Conservation (phyloP, 2,113 vertebrate genomes). For the Phycodurus eques region DNA sequence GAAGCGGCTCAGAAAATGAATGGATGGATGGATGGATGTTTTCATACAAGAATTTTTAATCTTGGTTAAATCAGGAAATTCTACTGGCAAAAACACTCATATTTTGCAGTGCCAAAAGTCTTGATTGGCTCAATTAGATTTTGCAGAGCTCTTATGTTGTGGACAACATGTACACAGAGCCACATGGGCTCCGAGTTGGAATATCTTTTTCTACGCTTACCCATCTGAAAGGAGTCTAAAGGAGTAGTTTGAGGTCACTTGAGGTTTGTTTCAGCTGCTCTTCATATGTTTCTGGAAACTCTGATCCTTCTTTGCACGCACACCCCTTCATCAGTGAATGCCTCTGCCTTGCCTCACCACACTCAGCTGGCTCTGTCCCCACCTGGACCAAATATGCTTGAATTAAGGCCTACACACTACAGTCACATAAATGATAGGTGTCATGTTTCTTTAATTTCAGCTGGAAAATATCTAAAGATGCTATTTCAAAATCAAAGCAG, state of each 20-base stretch:
- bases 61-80: constrained; percentile 42
- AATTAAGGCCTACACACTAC: constrained; percentile 19
- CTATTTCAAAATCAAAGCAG: constrained; percentile 24
- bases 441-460: constrained; percentile 36
- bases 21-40: not conserved
- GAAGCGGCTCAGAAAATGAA: no score
- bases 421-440: constrained; percentile 21
- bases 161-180: constrained; percentile 8
- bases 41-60: constrained; percentile 20
- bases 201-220: constrained; percentile 23
- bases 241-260: constrained; percentile 37
- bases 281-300: constrained; percentile 50
- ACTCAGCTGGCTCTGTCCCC: constrained; percentile 9
- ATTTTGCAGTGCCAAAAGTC: constrained; percentile 21
- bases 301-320: constrained; percentile 34
- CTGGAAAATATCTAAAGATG: constrained; percentile 19
- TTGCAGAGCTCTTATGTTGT: constrained; percentile 12
- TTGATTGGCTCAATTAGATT: constrained; percentile 37
- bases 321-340: constrained; percentile 34
- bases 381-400: constrained; percentile 15
- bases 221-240: constrained; percentile 16
- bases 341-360: constrained; percentile 23
- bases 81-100: constrained; percentile 32
- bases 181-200: constrained; percentile 1
- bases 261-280: constrained; percentile 55